A percentile compares a stretch with the other conserved stretches of the same genome.
phyloP scores from a whole-genome alignment of 1,140 invertebrate genomes.

The Nymphalis io region DNA sequence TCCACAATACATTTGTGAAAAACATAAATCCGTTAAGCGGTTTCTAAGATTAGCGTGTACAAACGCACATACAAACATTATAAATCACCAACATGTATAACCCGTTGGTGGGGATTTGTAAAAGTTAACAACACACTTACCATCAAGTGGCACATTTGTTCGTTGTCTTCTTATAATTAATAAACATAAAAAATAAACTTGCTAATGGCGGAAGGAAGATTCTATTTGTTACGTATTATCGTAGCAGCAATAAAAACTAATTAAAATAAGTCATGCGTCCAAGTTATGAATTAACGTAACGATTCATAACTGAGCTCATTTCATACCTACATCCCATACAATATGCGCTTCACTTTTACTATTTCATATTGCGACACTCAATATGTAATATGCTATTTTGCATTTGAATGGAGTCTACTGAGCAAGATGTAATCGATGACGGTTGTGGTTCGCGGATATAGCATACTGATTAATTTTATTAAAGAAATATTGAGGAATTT shows the following conservation, averaged over 20 bases:
- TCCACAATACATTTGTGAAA: too few relatives aligned
- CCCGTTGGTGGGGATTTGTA: too few relatives aligned
- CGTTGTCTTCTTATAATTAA: too few relatives aligned
- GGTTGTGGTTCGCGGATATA: constrained; percentile 17
- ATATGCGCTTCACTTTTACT: constrained; percentile 52
- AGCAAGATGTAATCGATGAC: constrained; percentile 28
- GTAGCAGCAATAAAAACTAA: not conserved
- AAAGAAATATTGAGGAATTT: not conserved
- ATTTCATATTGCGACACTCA: constrained; percentile 46
- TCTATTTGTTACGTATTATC: not conserved
- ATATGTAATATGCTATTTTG: constrained; percentile 37
- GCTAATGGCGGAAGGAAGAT: too few relatives aligned
- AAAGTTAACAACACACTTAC: too few relatives aligned
- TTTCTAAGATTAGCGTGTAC: too few relatives aligned
- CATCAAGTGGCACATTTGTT: too few relatives aligned
- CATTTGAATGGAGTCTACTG: constrained; percentile 31
- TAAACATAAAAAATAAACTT: too few relatives aligned
- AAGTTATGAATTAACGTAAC: constrained; percentile 32
- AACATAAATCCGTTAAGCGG: too few relatives aligned
- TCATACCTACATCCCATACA: constrained; percentile 36
- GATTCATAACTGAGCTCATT: constrained; percentile 34
- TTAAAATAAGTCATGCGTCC: constrained; percentile 32
- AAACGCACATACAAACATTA: too few relatives aligned
- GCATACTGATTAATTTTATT: not conserved
- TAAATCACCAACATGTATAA: too few relatives aligned